Base-by-base conservation (phyloP, 2,888 invertebrate species). In the Ornithoptera alexandrae region DNA sequence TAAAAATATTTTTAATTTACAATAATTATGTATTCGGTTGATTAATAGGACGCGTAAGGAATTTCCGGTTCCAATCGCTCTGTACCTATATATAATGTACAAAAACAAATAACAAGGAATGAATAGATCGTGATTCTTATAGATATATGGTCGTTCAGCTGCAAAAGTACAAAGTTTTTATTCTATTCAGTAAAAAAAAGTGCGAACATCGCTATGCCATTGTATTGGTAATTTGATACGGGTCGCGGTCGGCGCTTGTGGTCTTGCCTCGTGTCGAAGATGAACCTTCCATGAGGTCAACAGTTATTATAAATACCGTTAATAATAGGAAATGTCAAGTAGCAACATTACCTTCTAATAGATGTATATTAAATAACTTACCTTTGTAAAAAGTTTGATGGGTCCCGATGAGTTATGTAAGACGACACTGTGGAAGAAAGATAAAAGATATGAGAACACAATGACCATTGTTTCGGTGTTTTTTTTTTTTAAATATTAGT, bases 261-360 rank as follows among this genome's bases (percentile, higher is more conserved):
- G 65, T 39, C 17, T 64, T 12, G 56, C 65, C 61, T 62, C 69
- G 61, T 61, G 69, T 36, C 57, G 56, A 65, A 24, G 46, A n/a
- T 18, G 59, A n/a, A 50, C 46, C 69, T 56, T 61, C 61, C n/a
- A 22, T 17, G 42, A 42, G 42, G 65, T 69, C 69, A 62, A 69
- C 24, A 53, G 24, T 56, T 61, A 30, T 30, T 30, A 61, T 30
- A 39, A 58, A 36, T 46, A 65, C 46, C 2, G 42, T 62, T 15
- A 62, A 42, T 12, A 30, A 46, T 67, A 60, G 67, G 61, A 61
- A 53, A 67, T 53, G 22, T 20, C 6, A 36, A 67, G n/a, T 42
- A 59, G 24, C 46, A 10, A 59, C n/a, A n/a, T n/a, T n/a, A 7
- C 56, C 7, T 2, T 20, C 5, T 20, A 56, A 18, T 56, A n/a